Base-by-base conservation (phyloP, 2,113 vertebrate genomes). In the Phalacrocorax pelagicus region DNA sequence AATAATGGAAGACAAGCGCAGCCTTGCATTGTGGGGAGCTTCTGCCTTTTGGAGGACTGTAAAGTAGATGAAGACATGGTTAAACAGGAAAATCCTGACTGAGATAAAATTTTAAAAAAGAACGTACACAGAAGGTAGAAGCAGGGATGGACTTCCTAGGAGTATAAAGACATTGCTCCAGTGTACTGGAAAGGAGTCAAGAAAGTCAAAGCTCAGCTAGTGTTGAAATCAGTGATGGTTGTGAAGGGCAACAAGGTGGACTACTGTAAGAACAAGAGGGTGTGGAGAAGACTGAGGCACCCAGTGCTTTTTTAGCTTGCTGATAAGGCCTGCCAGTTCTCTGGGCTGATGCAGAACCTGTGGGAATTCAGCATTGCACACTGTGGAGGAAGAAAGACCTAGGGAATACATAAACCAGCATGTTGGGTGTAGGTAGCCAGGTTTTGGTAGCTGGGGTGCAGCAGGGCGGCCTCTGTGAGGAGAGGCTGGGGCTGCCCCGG, bases 401-500 rank as follows among this genome's bases (percentile, higher is more conserved):
- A 54, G 27, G n/a, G 38, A 67, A 42, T 34, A 61, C 4, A 3
- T 29, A 46, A 77, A 11, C 15, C 6, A 18, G 17, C 44, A 12
- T 38, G 27, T 1, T 52, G 19, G 54, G 11, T 47, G 26, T 21
- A 20, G 54, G 15, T 63, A 42, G 8, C 19, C n/a, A 38, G 30
- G 9, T 36, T 70, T 75, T 70, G 51, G 30, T 65, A 36, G 17
- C 24, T 23, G 49, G 4, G 38, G 24, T 8, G 5, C 23, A 72
- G 17, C 22, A 2, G 29, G 24, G 13, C 0, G 2, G 18, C 9
- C 29, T 2, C 30, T 22, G 15, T 47, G 55, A 16, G 19, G 19
- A 54, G 22, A 1, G 6, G 12, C 8, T 0, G 1, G 15, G 38
- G 27, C 58, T 89, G 27, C 27, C 36, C 32, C 0, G 0, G 20